A percentile compares a stretch with the other conserved stretches of the same genome.
phyloP scores from a whole-genome alignment of 2,113 vertebrate genomes.

The Rhea americana region DNA sequence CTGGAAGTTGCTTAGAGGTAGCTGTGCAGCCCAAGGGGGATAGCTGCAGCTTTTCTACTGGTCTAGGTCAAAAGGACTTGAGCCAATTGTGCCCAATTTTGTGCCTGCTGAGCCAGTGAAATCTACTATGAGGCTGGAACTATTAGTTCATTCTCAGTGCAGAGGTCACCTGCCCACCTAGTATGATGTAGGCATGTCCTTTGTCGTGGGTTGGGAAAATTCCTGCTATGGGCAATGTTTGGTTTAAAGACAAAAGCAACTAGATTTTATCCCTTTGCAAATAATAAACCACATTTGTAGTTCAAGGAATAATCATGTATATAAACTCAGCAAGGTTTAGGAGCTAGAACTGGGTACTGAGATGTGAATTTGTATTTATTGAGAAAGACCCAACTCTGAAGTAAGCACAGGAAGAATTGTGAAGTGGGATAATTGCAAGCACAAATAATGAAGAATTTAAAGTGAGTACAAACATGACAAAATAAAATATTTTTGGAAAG shows the following conservation, averaged over 20 bases:
- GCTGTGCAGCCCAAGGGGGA: not conserved
- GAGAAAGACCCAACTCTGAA: not conserved
- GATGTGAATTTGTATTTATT: not conserved
- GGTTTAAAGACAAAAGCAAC: not conserved
- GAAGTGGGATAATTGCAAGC: no score
- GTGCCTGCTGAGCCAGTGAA: not conserved
- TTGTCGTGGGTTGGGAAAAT: not conserved
- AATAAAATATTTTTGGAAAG: no score
- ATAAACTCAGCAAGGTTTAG: not conserved
- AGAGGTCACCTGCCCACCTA: not conserved
- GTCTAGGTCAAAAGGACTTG: no score
- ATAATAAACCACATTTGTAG: not conserved
- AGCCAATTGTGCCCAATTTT: not conserved
- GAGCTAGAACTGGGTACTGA: not conserved
- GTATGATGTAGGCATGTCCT: accelerated
- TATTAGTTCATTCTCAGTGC: no score
- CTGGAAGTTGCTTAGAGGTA: not conserved
- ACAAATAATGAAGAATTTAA: no score
- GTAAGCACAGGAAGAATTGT: not conserved
- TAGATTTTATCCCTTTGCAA: not conserved
- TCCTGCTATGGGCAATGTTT: not conserved
- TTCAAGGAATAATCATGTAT: not conserved
- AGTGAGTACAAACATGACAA: no score
- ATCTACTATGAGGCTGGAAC: no score
- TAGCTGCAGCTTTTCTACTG: not conserved